Evolutionary conservation across 2,113 vertebrate species (phyloP), one percentile per base, ranked within the genome.

Genomic region (Clupea harengus): DNA sequence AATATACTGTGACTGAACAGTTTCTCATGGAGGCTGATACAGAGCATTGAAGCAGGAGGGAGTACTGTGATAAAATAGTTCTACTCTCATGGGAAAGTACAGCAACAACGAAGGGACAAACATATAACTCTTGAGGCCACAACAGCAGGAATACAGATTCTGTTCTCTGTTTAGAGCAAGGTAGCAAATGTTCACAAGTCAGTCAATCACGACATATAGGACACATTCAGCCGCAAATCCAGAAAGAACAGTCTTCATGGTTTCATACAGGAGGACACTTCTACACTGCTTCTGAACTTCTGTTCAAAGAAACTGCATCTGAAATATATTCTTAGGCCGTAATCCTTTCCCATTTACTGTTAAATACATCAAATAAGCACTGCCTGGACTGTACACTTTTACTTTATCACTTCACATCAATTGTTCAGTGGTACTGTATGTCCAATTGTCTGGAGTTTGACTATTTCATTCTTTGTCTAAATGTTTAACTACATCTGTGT

Each of bases 81-180:
- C 7, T 32, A 72, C 64, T 32, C 64, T 25, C 28, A 32, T 72
- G 64, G 64, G 64, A 9, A 72, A 72, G 64, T 28, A 28, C 25
- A 72, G 64, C 64, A 32, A 13, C 64, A 32, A 13, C 64, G 32
- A 72, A 72, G 25, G 64, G n/a, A 72, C 64, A 72, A 72, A 72
- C 64, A 72, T 72, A 72, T 28, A 72, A 72, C 64, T 72, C 64
- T 72, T 32, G 32, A 72, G 64, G 64, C 64, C 3, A 72, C 64
- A 72, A 72, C 64, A 32, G 64, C 64, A 28, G 64, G 64, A 72
- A 72, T 22, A 72, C 64, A 28, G 2, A 72, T 25, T 72, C n/a
- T 11, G 64, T 25, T 72, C 64, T 25, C 64, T 28, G 22, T 25
- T n/a, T 0, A 64, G 64, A 72, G 64, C 64, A n/a, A 64, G 32